Evolutionary conservation across 2,113 vertebrate species (phyloP).

Genomic region (Plectropomus leopardus): DNA sequence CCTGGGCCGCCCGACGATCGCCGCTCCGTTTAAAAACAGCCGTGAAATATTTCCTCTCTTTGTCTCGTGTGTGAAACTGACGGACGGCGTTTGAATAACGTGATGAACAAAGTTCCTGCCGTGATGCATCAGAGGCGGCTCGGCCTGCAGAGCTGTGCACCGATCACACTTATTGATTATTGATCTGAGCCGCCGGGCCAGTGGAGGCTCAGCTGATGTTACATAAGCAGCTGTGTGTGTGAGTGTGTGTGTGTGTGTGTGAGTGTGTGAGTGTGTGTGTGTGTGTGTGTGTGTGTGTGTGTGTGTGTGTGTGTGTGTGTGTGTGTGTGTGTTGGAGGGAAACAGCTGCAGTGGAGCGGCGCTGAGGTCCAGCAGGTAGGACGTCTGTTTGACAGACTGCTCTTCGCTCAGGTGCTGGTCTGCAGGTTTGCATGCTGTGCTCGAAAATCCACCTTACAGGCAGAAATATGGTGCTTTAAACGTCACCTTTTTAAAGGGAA

Average conservation of each 20-base stretch:
- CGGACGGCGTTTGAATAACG: too few species aligned
- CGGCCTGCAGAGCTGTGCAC: neutral
- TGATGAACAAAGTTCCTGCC: too few species aligned
- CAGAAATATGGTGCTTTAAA: too few species aligned
- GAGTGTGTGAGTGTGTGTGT: neutral
- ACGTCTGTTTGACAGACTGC: neutral
- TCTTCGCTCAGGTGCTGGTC: too few species aligned
- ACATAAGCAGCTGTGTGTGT: constrained; percentile 39
- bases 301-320: neutral
- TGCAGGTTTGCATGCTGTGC: too few species aligned
- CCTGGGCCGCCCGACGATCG: neutral
- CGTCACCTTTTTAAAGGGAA: too few species aligned
- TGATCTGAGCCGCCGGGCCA: constrained; percentile 30
- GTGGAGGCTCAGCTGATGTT: constrained; percentile 40
- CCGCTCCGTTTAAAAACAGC: too few species aligned
- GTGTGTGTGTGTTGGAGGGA: neutral
- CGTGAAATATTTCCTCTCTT: too few species aligned
- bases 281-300: neutral
- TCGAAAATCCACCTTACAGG: too few species aligned
- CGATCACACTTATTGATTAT: constrained; percentile 43
- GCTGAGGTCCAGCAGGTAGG: constrained; percentile 45
- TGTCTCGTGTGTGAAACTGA: too few species aligned
- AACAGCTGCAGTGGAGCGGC: constrained; percentile 13
- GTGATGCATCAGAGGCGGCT: neutral
- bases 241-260: neutral